Conservation (phyloP, 53 echinoderm and acorn worm genomes). For the Apostichopus leukothele region DNA sequence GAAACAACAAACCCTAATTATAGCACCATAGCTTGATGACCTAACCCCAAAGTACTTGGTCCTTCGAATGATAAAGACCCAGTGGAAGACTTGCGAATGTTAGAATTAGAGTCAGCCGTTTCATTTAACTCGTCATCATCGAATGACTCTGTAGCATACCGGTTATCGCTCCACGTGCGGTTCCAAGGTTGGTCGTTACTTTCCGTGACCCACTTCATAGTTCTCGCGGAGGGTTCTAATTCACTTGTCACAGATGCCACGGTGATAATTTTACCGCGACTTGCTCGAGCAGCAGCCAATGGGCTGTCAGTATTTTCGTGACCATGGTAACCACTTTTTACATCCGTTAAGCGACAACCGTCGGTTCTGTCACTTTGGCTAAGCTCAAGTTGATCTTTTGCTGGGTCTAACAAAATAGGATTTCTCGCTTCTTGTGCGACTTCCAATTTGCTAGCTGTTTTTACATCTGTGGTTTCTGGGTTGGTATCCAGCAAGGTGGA, state of each 20-base stretch:
- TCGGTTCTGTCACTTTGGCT: not conserved
- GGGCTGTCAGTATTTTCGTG: constrained; percentile 7
- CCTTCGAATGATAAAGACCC: constrained; percentile 35
- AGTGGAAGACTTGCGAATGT: constrained; percentile 41
- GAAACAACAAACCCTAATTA: not conserved
- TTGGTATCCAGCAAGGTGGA: constrained; percentile 4
- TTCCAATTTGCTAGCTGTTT: constrained; percentile 10
- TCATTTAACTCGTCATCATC: not conserved
- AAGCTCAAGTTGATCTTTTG: constrained; percentile 20
- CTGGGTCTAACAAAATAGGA: not conserved
- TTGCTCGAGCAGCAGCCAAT: not conserved
- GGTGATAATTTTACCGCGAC: constrained; percentile 21
- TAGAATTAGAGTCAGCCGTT: constrained; percentile 10
- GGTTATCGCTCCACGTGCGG: not conserved
- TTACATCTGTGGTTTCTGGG: not conserved
- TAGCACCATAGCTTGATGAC: constrained; percentile 44
- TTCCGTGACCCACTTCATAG: constrained; percentile 27
- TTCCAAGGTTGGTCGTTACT: constrained; percentile 29
- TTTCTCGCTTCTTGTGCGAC: constrained; percentile 20
- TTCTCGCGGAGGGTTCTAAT: constrained; percentile 19
- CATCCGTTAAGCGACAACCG: not conserved
- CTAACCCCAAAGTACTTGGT: constrained; percentile 15
- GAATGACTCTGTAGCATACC: not conserved
- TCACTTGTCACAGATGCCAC: constrained; percentile 35
- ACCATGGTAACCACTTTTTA: not conserved